These are phyloP conservation scores for Rapana venosa DNA, from an alignment of 2,888 invertebrate species.

Conservation along the genomic window DNA sequence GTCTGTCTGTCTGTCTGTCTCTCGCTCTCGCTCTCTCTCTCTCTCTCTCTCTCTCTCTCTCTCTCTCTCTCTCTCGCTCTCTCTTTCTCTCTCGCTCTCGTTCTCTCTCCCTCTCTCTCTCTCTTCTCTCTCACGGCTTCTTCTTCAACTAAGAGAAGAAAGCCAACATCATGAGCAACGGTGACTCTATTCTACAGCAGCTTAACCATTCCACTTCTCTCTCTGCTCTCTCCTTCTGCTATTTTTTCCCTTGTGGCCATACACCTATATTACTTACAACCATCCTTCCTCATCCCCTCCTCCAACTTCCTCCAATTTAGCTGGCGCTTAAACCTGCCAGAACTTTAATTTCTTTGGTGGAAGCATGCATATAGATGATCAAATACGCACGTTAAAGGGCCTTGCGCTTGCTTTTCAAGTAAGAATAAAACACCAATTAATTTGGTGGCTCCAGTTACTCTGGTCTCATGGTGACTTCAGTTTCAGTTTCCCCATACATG, in stretches of 20 bases:
- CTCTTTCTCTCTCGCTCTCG: not conserved
- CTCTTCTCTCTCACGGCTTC: not conserved
- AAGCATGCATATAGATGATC: too few species aligned
- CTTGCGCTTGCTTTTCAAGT: too few species aligned
- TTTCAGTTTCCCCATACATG: too few species aligned
- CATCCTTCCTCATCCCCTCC: not conserved
- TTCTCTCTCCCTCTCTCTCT: not conserved
- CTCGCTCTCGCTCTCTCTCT: not conserved
- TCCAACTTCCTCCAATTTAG: not conserved
- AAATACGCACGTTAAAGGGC: too few species aligned
- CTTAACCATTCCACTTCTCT: not conserved
- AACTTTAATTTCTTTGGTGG: too few species aligned
- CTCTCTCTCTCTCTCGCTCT: not conserved
- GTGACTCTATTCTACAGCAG: too few species aligned
- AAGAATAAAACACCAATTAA: too few species aligned
- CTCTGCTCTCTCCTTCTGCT: not conserved
- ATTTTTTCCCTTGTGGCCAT: not conserved
- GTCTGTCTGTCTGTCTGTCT: not conserved
- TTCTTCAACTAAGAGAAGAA: too few species aligned
- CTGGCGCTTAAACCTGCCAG: too few species aligned
- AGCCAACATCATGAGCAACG: too few species aligned
- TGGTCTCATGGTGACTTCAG: too few species aligned
- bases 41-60: slow-evolving; percentile 1
- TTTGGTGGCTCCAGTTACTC: too few species aligned
- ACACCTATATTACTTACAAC: not conserved